These are phyloP conservation scores for Anguilla japonica DNA, from an alignment of 2,113 vertebrate species.

Conservation along the genomic window DNA sequence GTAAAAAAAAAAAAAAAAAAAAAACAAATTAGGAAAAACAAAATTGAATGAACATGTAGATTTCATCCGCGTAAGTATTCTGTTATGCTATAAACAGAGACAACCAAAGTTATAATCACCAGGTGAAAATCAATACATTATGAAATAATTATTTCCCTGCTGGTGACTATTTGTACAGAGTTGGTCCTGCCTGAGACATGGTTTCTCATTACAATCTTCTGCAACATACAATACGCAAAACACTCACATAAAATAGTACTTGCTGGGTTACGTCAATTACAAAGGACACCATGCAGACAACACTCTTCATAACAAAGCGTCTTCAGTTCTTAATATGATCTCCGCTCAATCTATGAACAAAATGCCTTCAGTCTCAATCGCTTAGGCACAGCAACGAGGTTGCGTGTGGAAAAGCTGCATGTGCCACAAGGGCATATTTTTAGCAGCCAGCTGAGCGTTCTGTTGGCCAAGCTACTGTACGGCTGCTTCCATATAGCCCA, in stretches of 20 bases:
- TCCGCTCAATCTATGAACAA: neutral
- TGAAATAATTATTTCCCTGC: neutral
- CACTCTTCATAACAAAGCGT: neutral
- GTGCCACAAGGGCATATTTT: neutral
- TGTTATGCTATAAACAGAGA: neutral
- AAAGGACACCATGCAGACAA: neutral
- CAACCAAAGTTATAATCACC: neutral
- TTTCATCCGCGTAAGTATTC: neutral
- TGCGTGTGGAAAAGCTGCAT: neutral
- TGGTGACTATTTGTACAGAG: constrained; percentile 1
- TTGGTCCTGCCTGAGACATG: constrained; percentile 9
- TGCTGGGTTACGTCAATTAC: neutral
- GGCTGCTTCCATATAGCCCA: neutral
- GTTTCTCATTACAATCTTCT: constrained; percentile 3
- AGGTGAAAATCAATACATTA: neutral
- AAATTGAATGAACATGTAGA: neutral
- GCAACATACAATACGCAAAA: neutral
- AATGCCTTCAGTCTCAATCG: neutral
- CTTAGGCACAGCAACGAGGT: neutral
- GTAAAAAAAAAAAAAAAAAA: neutral
- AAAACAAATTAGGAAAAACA: constrained; percentile 6
- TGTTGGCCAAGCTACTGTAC: neutral
- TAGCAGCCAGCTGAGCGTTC: neutral
- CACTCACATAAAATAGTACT: neutral
- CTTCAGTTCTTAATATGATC: neutral